Evolutionary conservation across 2,113 vertebrate genomes (phyloP).

Genomic region (Octodon degus): DNA sequence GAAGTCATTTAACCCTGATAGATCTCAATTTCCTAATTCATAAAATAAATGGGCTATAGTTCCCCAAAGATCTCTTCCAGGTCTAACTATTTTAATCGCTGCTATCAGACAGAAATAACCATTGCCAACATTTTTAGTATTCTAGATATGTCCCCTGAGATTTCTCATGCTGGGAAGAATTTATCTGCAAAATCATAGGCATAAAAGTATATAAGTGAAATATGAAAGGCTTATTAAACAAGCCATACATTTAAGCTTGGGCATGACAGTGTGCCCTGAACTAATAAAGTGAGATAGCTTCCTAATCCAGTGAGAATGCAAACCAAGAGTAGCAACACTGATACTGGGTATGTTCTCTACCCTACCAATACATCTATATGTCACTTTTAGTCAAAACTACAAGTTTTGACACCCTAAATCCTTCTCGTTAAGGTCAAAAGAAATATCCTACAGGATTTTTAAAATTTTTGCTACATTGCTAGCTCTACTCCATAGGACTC

Average conservation of each 20-base stretch:
- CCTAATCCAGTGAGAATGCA: conserved; percentile 63
- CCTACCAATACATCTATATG: conserved; percentile 15
- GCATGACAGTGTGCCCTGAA: conserved; percentile 39
- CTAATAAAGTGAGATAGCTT: conserved; percentile 62
- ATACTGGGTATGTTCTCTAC: conserved; percentile 27
- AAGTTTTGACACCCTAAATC: conserved; percentile 71
- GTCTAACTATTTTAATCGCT: conserved; percentile 65
- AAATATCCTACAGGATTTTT: conserved; percentile 29
- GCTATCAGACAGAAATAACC: conserved; percentile 58
- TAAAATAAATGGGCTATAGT: conserved; percentile 69
- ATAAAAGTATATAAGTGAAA: conserved; percentile 75
- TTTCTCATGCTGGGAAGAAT: conserved; percentile 68
- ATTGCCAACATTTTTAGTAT: conserved; percentile 65
- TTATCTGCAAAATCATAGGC: conserved; percentile 70
- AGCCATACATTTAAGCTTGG: conserved; percentile 62
- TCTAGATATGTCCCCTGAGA: conserved; percentile 50
- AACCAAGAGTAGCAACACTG: background rate
- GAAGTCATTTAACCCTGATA: conserved; percentile 42
- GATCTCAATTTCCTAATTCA: conserved; percentile 67
- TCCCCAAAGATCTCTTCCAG: conserved; percentile 29
- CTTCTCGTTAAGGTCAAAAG: conserved; percentile 29
- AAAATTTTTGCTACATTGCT: background rate
- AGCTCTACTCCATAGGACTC: background rate
- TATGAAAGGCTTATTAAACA: conserved; percentile 76
- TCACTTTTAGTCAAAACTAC: conserved; percentile 67